Evolutionary conservation across 2,113 vertebrate species (phyloP).

Genomic region (Mellivora capensis): DNA sequence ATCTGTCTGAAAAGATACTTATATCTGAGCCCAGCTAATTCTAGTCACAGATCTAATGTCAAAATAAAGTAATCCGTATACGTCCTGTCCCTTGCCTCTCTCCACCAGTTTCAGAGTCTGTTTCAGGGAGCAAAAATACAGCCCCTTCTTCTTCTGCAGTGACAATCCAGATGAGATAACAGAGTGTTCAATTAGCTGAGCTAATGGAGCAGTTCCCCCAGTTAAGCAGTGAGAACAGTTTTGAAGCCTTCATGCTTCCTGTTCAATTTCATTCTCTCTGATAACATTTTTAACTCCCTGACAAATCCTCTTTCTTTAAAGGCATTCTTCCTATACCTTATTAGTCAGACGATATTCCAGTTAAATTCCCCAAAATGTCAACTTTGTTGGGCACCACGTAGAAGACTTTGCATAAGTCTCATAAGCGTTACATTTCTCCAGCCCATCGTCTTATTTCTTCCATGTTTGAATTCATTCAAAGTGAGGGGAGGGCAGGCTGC

Average conservation of each 20-base stretch:
- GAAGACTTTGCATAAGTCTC: not conserved
- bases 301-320: slow-evolving; percentile 59
- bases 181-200: slow-evolving; percentile 76
- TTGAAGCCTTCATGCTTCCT: slow-evolving; percentile 61
- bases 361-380: not conserved
- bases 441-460: not conserved
- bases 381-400: not conserved
- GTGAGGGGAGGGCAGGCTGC: not conserved
- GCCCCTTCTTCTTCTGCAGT: slow-evolving; percentile 53
- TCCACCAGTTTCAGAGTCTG: slow-evolving; percentile 37
- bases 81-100: slow-evolving; percentile 20
- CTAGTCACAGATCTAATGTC: slow-evolving; percentile 55
- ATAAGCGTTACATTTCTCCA: not conserved
- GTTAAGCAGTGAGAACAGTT: slow-evolving; percentile 65
- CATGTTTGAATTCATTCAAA: not conserved
- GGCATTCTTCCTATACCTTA: slow-evolving; percentile 34
- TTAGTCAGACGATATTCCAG: not conserved
- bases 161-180: slow-evolving; percentile 60
- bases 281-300: slow-evolving; percentile 68
- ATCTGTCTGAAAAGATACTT: slow-evolving; percentile 49
- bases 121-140: slow-evolving; percentile 57
- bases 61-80: slow-evolving; percentile 63
- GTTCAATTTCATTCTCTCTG: slow-evolving; percentile 72
- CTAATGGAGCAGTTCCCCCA: slow-evolving; percentile 73
- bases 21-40: slow-evolving; percentile 43